Percentiles rank a stretch among this genome's conserved stretches.
phyloP scores from a whole-genome alignment of 1,140 invertebrate genomes.

The Pseudachorutes palmiensis region DNA sequence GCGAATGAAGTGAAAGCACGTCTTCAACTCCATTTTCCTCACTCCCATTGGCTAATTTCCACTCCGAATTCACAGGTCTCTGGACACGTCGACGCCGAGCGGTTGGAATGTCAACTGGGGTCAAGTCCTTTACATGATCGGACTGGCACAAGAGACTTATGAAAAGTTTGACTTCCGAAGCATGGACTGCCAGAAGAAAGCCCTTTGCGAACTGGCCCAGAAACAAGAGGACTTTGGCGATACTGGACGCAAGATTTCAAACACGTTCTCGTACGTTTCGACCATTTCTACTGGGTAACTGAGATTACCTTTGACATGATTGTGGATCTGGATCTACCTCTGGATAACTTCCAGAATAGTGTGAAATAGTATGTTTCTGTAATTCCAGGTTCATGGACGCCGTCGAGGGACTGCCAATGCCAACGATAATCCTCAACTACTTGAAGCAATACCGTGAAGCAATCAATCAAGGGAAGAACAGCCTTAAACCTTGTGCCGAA shows the following conservation, averaged over 20 bases:
- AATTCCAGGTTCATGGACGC: slow-evolving; percentile 27
- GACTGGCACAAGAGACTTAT: slow-evolving; percentile 34
- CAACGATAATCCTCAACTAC: slow-evolving; percentile 32
- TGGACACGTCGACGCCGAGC: background rate
- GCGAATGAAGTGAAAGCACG: background rate
- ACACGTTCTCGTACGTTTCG: slow-evolving; percentile 26
- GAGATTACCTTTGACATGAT: background rate
- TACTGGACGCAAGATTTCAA: slow-evolving; percentile 34
- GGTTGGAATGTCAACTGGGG: slow-evolving; percentile 22
- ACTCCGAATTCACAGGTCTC: slow-evolving; percentile 5
- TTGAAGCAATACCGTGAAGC: slow-evolving; percentile 35
- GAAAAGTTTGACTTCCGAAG: slow-evolving; percentile 36
- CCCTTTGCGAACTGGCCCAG: slow-evolving; percentile 33
- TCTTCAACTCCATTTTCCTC: slow-evolving; percentile 14
- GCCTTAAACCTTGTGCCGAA: slow-evolving; percentile 24
- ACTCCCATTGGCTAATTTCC: too few species aligned
- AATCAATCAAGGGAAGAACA: slow-evolving; percentile 29
- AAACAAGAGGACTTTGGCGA: slow-evolving; percentile 33
- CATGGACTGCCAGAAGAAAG: slow-evolving; percentile 37
- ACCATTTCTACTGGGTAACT: background rate
- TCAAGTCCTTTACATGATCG: slow-evolving; percentile 34
- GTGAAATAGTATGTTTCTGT: background rate
- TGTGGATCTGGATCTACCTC: too few species aligned
- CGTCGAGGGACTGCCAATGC: slow-evolving; percentile 33
- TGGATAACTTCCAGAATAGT: too few species aligned